phyloP scores from a whole-genome alignment of 2,113 vertebrate genomes.

The Cochlearius cochlearius region DNA sequence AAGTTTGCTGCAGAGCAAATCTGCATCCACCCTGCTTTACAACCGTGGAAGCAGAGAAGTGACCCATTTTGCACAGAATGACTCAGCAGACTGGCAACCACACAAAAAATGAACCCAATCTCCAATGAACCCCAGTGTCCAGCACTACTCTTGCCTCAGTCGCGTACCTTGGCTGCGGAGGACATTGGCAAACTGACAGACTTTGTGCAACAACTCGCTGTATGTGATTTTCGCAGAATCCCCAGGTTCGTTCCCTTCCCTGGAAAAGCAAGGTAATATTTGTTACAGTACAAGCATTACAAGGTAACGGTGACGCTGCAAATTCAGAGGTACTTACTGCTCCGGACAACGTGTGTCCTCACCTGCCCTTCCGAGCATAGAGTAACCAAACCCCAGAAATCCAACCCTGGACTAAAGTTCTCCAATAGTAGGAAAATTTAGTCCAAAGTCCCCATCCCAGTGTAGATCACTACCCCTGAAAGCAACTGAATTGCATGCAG shows the following conservation, averaged over 20 bases:
- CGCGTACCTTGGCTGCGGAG: slow-evolving; percentile 82
- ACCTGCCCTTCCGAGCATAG: rapidly evolving
- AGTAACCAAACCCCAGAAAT: neutral
- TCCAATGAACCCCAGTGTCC: neutral
- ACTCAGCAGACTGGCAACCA: neutral
- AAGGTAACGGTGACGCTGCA: neutral
- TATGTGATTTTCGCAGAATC: slow-evolving; percentile 87
- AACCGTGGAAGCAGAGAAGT: neutral
- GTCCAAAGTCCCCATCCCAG: neutral
- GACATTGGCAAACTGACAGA: slow-evolving; percentile 93
- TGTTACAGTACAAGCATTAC: neutral
- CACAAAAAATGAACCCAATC: neutral
- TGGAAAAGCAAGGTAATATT: slow-evolving; percentile 52
- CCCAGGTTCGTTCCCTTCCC: slow-evolving; percentile 95
- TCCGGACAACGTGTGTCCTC: neutral
- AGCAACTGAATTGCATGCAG: neutral
- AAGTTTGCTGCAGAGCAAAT: neutral
- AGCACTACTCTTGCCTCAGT: neutral
- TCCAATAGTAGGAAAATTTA: neutral
- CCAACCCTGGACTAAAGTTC: neutral
- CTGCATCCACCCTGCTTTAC: neutral
- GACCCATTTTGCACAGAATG: neutral
- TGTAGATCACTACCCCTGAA: neutral
- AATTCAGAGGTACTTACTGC: neutral
- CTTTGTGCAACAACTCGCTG: slow-evolving; percentile 84